These are phyloP conservation scores for Punctoribates punctum DNA, from an alignment of 2,888 invertebrate genomes.

Conservation along the genomic window DNA sequence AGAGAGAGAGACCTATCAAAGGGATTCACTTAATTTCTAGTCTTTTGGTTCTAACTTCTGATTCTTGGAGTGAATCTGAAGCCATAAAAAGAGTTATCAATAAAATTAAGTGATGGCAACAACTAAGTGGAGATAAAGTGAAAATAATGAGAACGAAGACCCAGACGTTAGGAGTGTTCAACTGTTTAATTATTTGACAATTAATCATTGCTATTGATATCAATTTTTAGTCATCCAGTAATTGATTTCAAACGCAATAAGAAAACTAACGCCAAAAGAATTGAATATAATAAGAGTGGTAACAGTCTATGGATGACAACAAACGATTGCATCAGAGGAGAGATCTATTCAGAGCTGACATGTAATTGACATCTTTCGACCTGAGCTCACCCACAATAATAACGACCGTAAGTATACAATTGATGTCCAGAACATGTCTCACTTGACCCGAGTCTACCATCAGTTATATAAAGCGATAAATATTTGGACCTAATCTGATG, in stretches of 20 bases:
- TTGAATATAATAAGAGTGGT: no score
- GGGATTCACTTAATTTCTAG: neutral
- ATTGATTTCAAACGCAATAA: neutral
- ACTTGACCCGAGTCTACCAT: no score
- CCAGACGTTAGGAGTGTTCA: neutral
- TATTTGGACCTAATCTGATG: neutral
- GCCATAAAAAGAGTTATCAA: constrained; percentile 4
- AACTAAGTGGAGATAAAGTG: neutral
- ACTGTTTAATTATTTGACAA: constrained; percentile 7
- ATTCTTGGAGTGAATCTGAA: neutral
- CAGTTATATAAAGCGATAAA: neutral
- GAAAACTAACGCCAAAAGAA: neutral
- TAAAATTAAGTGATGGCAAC: constrained; percentile 2
- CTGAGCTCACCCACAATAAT: no score
- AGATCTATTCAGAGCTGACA: no score
- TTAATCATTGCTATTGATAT: constrained; percentile 10
- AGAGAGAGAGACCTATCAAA: no score
- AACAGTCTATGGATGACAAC: no score
- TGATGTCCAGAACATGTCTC: no score
- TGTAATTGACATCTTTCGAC: no score
- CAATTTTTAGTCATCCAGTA: neutral
- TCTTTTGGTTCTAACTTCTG: neutral
- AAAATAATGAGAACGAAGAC: neutral
- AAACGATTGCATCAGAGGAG: no score
- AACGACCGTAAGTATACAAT: no score